These are phyloP conservation scores for Steromphala cineraria DNA, from an alignment of 2,888 invertebrate genomes.

Conservation along the genomic window DNA sequence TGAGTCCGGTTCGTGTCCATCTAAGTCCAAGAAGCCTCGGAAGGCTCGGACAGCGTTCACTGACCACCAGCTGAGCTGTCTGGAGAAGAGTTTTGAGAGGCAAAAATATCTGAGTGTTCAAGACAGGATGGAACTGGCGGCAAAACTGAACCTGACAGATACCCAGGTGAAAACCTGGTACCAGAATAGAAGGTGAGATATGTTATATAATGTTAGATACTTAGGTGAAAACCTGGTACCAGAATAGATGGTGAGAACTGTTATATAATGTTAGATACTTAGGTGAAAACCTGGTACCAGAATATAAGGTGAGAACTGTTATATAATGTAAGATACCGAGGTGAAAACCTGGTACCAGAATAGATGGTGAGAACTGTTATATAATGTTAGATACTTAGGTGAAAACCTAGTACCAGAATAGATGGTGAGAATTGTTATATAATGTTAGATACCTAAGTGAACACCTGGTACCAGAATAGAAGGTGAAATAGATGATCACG, in stretches of 20 bases:
- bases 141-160: slow-evolving; percentile 93
- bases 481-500: not conserved
- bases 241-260: too few species aligned
- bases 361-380: slow-evolving; percentile 81
- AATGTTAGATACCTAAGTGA: too few species aligned
- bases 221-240: too few species aligned
- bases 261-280: too few species aligned
- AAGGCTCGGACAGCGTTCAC: slow-evolving; percentile 98
- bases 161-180: slow-evolving; percentile 99
- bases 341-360: slow-evolving; percentile 99
- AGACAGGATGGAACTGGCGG: slow-evolving; percentile 97
- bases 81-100: slow-evolving; percentile 96
- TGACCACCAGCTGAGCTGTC: slow-evolving; percentile 92
- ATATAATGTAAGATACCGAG: slow-evolving; percentile 45
- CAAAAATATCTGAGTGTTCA: slow-evolving; percentile 88
- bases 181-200: slow-evolving; percentile 90
- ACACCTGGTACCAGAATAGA: slow-evolving; percentile 10
- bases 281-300: not conserved
- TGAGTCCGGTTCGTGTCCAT: not conserved
- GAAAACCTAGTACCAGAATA: too few species aligned
- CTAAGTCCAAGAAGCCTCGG: slow-evolving; percentile 87
- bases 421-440: too few species aligned
- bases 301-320: not conserved
- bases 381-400: too few species aligned
- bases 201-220: slow-evolving; percentile 72